Evolutionary conservation across 1,140 invertebrate genomes (phyloP).

Genomic region (Matsumurasca onukii): DNA sequence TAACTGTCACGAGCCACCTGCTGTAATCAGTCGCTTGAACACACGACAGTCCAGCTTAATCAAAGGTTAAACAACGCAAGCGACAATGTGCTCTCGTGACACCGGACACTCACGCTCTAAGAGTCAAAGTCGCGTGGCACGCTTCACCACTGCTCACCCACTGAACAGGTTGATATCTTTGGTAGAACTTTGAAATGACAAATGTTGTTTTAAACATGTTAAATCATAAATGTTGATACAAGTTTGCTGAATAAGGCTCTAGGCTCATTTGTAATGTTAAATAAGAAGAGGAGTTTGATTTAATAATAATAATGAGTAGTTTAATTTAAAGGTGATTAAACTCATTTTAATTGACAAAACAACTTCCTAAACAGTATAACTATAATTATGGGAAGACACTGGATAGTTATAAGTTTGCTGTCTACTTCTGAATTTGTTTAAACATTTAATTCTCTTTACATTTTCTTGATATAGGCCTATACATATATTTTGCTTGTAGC

Average conservation of each 20-base stretch:
- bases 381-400: too few species aligned
- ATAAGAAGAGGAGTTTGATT: background rate
- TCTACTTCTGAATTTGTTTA: too few species aligned
- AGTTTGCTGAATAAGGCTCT: background rate
- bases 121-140: constrained; percentile 10
- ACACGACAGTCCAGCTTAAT: constrained; percentile 23
- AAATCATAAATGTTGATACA: too few species aligned
- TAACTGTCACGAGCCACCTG: background rate
- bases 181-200: background rate
- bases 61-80: constrained; percentile 15
- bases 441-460: too few species aligned
- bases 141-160: background rate
- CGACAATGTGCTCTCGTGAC: background rate
- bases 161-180: background rate
- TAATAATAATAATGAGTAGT: background rate
- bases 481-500: too few species aligned
- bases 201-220: too few species aligned
- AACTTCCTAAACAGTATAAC: too few species aligned
- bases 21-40: background rate
- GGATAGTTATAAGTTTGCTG: too few species aligned
- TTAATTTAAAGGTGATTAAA: too few species aligned
- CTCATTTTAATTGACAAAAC: too few species aligned
- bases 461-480: too few species aligned
- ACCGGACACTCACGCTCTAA: background rate
- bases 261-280: background rate